Base-by-base conservation (phyloP, 2,888 invertebrate species). In the Trissoscelio sp. region DNA sequence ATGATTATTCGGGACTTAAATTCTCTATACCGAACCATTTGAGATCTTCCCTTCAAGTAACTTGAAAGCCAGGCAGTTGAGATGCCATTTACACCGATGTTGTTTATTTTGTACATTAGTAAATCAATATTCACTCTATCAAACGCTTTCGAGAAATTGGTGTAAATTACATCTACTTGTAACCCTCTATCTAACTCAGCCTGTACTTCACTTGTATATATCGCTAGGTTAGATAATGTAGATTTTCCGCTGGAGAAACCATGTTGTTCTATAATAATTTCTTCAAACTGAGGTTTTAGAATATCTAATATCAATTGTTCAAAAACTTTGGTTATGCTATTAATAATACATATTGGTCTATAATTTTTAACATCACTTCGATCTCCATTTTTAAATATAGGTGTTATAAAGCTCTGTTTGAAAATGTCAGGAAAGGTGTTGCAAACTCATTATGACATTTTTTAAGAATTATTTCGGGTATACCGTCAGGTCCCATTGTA, bases 71-170 rank as follows among this genome's bases (percentile, higher is more conserved):
- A 67, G n/a, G n/a, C n/a, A n/a, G n/a, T n/a, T n/a, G 53, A 28
- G 6, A 67, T 16, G 2, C 67, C 67, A 6, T 28, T 28, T 6
- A 67, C 2, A n/a, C 16, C 18, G 22, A 67, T 6, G 9, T 4
- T 3, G 2, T 34, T n/a, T 6, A 69, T 55, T 42, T 69, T 66
- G 2, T 55, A 1, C 6, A 55, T 2, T 18, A 55, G 16, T 34
- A 55, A n/a, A 3, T 11, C 9, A 2, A 20, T 44, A 31, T 69
- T 24, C 9, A 69, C 55, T n/a, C 3, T 18, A 28, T 44, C 67
- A 18, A 69, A 69, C 0, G 67, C 67, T 31, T 69, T 55, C 7
- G n/a, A 5, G 28, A 53, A 53, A 28, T 53, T 28, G 4, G 46
- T 46, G 11, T 46, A 46, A 11, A 53, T 39, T 0, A 51, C n/a